These are phyloP conservation scores for Catharus fuscescens DNA, from an alignment of 2,113 vertebrate genomes.

Conservation along the genomic window DNA sequence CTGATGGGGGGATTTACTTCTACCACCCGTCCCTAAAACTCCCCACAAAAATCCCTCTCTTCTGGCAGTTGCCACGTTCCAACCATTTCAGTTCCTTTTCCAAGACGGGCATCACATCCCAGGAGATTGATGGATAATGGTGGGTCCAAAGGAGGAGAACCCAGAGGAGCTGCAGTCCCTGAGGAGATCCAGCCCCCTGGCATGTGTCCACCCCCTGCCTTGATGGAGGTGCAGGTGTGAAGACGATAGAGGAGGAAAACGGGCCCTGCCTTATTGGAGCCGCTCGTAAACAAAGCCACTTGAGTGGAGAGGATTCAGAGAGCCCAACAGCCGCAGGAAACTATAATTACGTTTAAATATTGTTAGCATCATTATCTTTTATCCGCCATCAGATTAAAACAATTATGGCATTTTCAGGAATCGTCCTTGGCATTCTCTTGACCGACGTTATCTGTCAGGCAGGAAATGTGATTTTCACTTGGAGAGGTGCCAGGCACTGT, in stretches of 20 bases:
- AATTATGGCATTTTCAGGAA: constrained; percentile 72
- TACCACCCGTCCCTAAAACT: not conserved
- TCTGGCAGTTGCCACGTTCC: rapidly evolving
- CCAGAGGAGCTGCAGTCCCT: rapidly evolving
- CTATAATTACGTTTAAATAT: constrained; percentile 71
- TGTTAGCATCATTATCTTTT: constrained; percentile 72
- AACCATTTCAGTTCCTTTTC: not conserved
- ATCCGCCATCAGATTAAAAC: constrained; percentile 73
- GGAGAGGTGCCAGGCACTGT: constrained; percentile 39
- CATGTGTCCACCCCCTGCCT: not conserved
- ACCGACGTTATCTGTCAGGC: constrained; percentile 67
- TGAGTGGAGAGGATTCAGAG: constrained; percentile 69
- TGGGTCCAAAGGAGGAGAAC: not conserved
- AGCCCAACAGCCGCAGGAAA: constrained; percentile 68
- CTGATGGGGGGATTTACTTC: not conserved
- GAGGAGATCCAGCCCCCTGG: not conserved
- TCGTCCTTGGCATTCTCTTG: constrained; percentile 68
- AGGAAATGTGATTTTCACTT: constrained; percentile 67
- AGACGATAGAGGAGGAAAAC: not conserved
- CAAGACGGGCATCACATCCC: not conserved
- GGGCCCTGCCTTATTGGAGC: constrained; percentile 1
- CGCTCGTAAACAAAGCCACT: constrained; percentile 60
- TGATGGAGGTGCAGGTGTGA: constrained; percentile 45
- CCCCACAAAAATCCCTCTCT: not conserved
- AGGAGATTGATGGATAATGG: not conserved